Base-by-base conservation (phyloP, 2,797 vertebrate genomes). In the Neomorphus geoffroyi region DNA sequence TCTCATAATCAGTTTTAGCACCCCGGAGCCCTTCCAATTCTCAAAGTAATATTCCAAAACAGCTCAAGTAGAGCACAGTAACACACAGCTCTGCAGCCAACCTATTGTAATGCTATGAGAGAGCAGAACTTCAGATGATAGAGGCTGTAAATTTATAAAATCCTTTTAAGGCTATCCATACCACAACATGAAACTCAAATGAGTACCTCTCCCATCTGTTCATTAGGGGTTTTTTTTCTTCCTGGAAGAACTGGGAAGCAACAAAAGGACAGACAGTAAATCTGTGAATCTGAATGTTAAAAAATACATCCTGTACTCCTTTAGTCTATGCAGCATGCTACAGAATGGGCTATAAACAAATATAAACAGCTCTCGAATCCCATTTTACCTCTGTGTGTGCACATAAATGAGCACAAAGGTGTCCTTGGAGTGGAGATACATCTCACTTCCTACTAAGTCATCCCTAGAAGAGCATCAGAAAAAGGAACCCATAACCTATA, bases 1-100 rank as follows among this genome's bases (percentile, higher is more conserved):
- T 97, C 97, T 97, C 94, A 97, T 98, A 97, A 98, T 98, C 98
- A 97, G 97, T 97, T 98, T 97, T 98, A 98, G 96, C 95, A 97
- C 95, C 95, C 96, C 75, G 2, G 96, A 97, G 97, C 94, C 84
- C 92, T 97, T 97, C 89, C 97, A 97, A 96, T 97, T 98, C 97
- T 98, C 97, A 96, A 96, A 97, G 96, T 97, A 98, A 98, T 97
- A 98, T 95, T 96, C 97, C 97, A 96, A 97, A 96, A 96, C 86
- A 97, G 97, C 92, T 98, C 94, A 95, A 94, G 85, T 95, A 95
- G 72, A 95, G 80, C 93, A 84, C 82, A 90, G 77, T 60, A 97
- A 97, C 50, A 70, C 53, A 22, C 64, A 93, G 71, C 80, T 93
- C 77, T 0, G 79, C 91, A 96, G 82, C 92, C 96, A 97, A 89